phyloP scores from a whole-genome alignment of 2,888 invertebrate genomes.

The Hoplodrina blanda region DNA sequence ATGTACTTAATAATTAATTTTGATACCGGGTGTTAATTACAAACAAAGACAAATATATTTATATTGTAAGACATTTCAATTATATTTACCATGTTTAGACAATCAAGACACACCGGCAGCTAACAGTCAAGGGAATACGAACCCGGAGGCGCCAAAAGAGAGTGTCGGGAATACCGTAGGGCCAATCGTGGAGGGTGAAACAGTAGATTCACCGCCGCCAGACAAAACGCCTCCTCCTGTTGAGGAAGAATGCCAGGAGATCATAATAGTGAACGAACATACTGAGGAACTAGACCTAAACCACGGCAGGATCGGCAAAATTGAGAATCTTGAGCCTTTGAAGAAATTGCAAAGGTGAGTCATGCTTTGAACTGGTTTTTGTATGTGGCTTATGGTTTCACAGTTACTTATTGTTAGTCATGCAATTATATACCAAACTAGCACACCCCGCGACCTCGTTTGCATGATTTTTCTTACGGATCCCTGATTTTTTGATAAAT shows the following conservation, averaged over 20 bases:
- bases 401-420: conserved; percentile 24
- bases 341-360: conserved; percentile 92
- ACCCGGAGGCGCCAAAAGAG: conserved; percentile 57
- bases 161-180: conserved; percentile 50
- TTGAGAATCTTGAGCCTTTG: conserved; percentile 95
- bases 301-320: conserved; percentile 95
- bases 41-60: neutral
- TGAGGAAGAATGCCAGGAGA: conserved; percentile 89
- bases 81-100: conserved; percentile 63
- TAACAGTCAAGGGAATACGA: conserved; percentile 61
- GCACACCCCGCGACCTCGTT: too few species aligned
- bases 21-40: conserved; percentile 19
- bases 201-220: conserved; percentile 71
- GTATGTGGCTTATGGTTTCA: neutral
- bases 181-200: conserved; percentile 47
- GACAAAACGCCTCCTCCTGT: conserved; percentile 77
- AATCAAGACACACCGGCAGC: conserved; percentile 70
- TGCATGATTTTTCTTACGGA: too few species aligned
- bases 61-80: neutral
- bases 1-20: conserved; percentile 43
- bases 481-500: too few species aligned
- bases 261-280: conserved; percentile 92
- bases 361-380: conserved; percentile 17
- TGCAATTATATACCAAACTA: neutral
- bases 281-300: conserved; percentile 96